Evolutionary conservation across 2,797 vertebrate genomes (phyloP).

Genomic region (Lepilemur septentrionalis): DNA sequence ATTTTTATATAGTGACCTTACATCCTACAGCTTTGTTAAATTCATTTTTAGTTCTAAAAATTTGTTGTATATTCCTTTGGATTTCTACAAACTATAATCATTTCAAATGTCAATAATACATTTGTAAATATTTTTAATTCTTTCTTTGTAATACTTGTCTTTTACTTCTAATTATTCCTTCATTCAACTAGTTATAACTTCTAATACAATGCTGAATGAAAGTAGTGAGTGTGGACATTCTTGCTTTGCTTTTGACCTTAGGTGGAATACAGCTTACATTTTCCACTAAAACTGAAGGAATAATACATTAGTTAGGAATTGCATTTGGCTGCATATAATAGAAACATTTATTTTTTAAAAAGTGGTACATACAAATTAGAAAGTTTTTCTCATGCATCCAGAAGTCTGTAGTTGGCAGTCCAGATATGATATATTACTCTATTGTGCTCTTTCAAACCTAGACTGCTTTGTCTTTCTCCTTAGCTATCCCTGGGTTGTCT

Average conservation of each 20-base stretch:
- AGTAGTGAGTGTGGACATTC: background rate
- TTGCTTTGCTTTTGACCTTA: background rate
- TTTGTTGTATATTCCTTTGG: background rate
- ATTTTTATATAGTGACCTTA: background rate
- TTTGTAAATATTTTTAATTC: background rate
- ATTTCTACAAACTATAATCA: background rate
- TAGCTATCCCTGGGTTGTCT: background rate
- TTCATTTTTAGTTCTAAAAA: background rate
- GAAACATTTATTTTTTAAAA: background rate
- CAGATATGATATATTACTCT: background rate
- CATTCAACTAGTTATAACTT: background rate
- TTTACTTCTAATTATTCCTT: background rate
- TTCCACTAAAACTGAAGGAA: background rate
- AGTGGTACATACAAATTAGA: background rate
- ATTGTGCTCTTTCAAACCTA: background rate
- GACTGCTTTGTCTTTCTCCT: background rate
- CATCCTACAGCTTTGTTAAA: background rate
- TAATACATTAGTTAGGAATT: background rate
- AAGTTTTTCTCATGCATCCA: background rate
- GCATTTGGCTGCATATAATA: background rate
- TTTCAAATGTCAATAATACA: background rate
- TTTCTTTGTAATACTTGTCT: background rate
- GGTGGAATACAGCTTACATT: background rate
- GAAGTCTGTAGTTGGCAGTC: background rate
- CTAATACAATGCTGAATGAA: background rate